Base-by-base conservation (phyloP, 2,797 vertebrate species). In the Brotogeris chrysoptera region DNA sequence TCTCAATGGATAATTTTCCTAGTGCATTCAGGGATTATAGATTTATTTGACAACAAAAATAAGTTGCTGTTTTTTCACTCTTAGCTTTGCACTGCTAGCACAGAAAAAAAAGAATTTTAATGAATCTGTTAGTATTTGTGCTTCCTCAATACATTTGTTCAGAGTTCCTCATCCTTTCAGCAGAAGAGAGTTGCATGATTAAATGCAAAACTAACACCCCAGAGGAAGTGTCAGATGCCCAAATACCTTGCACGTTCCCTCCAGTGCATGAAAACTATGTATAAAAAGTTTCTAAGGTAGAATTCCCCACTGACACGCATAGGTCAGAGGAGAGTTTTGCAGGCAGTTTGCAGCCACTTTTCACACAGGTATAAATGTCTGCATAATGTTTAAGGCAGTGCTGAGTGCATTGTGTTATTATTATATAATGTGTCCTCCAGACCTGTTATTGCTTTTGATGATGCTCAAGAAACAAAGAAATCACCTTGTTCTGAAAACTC, bases 281-380 rank as follows among this genome's bases (percentile, higher is more conserved):
- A 50, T 69, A 21, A 80, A 94, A 86, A 64, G 4, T 39, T 68
- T 47, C 57, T 24, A 47, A 90, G 88, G 36, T 23, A 63, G 79
- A 93, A 88, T 77, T 95, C 78, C 64, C 77, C 69, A 39, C 23
- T 11, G 55, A 32, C 30, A 34, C 2, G 16, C 60, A 53, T 17
- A 84, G 92, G 87, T 84, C 91, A 86, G 63, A 81, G 39, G 27
- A 80, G 60, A 90, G 17, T 69, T 92, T 92, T 66, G 77, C 63
- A 82, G 74, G 13, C 79, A 88, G 89, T 90, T 95, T 92, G 43
- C 90, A 92, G 80, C 13, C 74, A 59, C 80, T 92, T 88, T 90
- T 86, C 81, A 77, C 44, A n/a, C 28, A 64, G 30, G 23, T 92
- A 57, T 80, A 90, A 78, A 82, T 14, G 27, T 55, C 82, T 55